These are phyloP conservation scores for Hirtodrosophila duncani DNA, from an alignment of 2,888 invertebrate genomes.

Conservation along the genomic window DNA sequence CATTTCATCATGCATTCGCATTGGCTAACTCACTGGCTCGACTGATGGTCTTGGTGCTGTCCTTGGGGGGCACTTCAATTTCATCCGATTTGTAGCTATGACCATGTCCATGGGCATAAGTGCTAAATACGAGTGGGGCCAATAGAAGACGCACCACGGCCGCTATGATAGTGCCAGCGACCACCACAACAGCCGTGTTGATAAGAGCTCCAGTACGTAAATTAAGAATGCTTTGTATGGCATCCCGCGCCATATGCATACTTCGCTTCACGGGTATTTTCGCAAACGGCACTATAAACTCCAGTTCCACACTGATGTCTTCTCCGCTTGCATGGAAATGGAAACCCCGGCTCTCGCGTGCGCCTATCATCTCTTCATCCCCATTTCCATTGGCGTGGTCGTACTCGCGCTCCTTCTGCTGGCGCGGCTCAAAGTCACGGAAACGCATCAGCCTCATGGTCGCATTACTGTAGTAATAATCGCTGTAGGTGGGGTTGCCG, in stretches of 20 bases:
- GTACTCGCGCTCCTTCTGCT: conserved; percentile 2
- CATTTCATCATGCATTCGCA: background rate
- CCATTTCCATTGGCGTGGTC: no score
- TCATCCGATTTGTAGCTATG: conserved; percentile 19
- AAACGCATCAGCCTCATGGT: conserved; percentile 58
- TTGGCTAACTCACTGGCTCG: conserved; percentile 31
- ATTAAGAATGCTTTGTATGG: conserved; percentile 78
- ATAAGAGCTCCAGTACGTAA: conserved; percentile 81
- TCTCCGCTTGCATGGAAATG: conserved; percentile 68
- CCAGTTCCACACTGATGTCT: conserved; percentile 79
- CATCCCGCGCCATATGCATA: conserved; percentile 65
- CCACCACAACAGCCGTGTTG: conserved; percentile 80
- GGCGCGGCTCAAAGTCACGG: conserved; percentile 69
- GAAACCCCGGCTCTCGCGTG: conserved; percentile 64
- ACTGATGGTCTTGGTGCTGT: conserved; percentile 2
- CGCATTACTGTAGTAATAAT: conserved; percentile 38
- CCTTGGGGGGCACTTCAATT: background rate
- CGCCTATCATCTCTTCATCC: no score
- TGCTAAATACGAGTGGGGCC: conserved; percentile 41
- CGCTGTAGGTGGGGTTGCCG: conserved; percentile 19
- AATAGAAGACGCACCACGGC: conserved; percentile 55
- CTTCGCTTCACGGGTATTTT: conserved; percentile 80
- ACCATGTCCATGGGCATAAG: conserved; percentile 23
- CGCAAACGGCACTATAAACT: conserved; percentile 82
- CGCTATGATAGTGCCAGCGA: conserved; percentile 78